phyloP scores from a whole-genome alignment of 2,888 invertebrate species.

The Lampropteryx suffumata region DNA sequence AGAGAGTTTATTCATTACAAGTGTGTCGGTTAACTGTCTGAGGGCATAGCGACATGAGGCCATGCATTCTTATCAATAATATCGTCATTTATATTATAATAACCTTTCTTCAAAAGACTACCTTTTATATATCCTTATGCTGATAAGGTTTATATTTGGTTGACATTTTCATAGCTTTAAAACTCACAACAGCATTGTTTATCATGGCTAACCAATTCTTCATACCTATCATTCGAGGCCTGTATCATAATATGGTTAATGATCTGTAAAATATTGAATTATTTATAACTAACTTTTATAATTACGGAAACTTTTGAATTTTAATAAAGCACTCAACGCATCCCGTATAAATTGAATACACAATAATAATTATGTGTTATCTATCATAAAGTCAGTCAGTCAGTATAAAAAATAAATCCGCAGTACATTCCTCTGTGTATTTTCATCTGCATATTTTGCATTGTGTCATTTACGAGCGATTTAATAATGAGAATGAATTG shows the following conservation, averaged over 20 bases:
- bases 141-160: slow-evolving; percentile 5
- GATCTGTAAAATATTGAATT: too few relatives aligned
- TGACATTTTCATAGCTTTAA: neutral
- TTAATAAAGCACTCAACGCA: neutral
- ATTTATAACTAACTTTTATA: too few relatives aligned
- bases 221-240: neutral
- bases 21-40: too few relatives aligned
- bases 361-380: neutral
- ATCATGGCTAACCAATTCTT: neutral
- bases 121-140: too few relatives aligned
- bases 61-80: too few relatives aligned
- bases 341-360: neutral
- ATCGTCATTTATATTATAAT: too few relatives aligned
- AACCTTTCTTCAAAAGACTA: too few relatives aligned
- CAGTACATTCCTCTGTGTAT: slow-evolving; percentile 21
- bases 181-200: neutral
- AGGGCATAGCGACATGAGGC: too few relatives aligned
- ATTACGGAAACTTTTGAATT: neutral
- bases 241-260: neutral
- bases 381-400: neutral
- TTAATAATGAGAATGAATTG: slow-evolving; percentile 51
- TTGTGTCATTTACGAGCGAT: slow-evolving; percentile 52
- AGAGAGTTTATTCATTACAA: too few relatives aligned
- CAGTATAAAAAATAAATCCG: slow-evolving; percentile 6
- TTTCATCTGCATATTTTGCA: slow-evolving; percentile 25